Evolutionary conservation across 2,113 vertebrate species (phyloP).

Genomic region (Carassius auratus): DNA sequence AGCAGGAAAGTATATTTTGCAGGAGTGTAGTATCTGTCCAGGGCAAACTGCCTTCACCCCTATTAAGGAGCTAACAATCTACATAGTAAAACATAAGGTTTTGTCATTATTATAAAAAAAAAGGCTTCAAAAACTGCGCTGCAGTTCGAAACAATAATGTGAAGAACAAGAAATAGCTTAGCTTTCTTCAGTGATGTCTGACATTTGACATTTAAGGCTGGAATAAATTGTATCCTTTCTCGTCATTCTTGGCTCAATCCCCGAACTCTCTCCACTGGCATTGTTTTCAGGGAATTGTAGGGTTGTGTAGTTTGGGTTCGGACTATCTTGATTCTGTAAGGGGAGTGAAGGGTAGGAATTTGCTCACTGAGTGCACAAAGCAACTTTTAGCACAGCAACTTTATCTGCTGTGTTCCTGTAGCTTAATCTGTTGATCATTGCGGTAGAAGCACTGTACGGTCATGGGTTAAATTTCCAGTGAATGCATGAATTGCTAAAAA

Average conservation of each 20-base stretch:
- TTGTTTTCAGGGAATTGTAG: neutral
- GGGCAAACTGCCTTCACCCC: neutral
- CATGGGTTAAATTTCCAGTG: neutral
- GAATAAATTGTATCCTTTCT: neutral
- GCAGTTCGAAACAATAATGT: neutral
- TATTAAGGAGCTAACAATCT: neutral
- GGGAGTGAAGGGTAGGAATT: neutral
- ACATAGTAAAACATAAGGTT: neutral
- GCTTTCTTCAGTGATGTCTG: neutral
- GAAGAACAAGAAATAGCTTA: neutral
- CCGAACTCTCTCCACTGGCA: neutral
- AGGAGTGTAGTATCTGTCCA: neutral
- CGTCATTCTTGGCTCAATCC: neutral
- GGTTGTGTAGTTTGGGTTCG: neutral
- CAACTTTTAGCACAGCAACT: neutral
- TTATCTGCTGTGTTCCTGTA: neutral
- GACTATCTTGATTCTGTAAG: neutral
- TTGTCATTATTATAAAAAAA: neutral
- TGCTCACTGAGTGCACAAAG: neutral
- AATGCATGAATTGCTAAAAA: neutral
- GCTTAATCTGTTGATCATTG: neutral
- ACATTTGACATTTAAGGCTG: neutral
- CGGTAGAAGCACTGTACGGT: neutral
- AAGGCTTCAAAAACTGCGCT: neutral
- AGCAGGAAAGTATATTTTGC: neutral